A percentile compares a stretch with the other conserved stretches of the same genome.
Evolutionary conservation across 2,797 vertebrate species (phyloP).

Genomic region (Chelonia mydas): DNA sequence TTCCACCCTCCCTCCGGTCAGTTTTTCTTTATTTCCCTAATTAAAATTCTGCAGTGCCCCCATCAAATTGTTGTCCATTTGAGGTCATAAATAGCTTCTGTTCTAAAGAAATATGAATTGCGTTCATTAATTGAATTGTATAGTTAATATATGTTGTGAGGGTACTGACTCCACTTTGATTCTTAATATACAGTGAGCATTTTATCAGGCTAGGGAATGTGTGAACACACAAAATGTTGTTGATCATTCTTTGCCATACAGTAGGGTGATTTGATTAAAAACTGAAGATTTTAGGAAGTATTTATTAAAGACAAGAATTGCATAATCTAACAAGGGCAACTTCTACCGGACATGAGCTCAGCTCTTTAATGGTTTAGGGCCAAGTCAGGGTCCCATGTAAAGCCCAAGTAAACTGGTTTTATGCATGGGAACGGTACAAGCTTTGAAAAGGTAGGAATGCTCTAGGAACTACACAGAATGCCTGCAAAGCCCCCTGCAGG

Average conservation of each 20-base stretch:
- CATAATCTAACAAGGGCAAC: slow-evolving; percentile 29
- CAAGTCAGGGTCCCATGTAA: slow-evolving; percentile 19
- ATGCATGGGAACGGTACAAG: not conserved
- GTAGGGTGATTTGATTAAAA: slow-evolving; percentile 33
- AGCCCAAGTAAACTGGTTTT: slow-evolving; percentile 1
- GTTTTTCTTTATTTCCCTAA: slow-evolving; percentile 72
- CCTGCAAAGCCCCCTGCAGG: not conserved
- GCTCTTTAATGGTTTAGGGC: slow-evolving; percentile 30
- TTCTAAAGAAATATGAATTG: slow-evolving; percentile 76
- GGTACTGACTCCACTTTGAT: slow-evolving; percentile 61
- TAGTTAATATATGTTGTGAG: slow-evolving; percentile 53
- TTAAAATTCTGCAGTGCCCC: slow-evolving; percentile 71
- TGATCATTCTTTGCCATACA: slow-evolving; percentile 36
- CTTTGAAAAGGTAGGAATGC: slow-evolving; percentile 32
- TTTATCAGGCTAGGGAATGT: slow-evolving; percentile 24
- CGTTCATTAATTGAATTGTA: slow-evolving; percentile 75
- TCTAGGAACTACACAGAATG: not conserved
- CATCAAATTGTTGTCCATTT: slow-evolving; percentile 72
- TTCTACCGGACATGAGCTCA: slow-evolving; percentile 10
- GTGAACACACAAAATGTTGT: slow-evolving; percentile 31
- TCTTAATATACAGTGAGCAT: slow-evolving; percentile 42
- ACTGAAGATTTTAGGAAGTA: not conserved
- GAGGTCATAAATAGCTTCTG: slow-evolving; percentile 76
- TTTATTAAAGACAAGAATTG: slow-evolving; percentile 43
- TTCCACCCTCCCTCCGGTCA: slow-evolving; percentile 43